Conservation (phyloP, 2,113 vertebrate genomes). For the Aegotheles bennettii region DNA sequence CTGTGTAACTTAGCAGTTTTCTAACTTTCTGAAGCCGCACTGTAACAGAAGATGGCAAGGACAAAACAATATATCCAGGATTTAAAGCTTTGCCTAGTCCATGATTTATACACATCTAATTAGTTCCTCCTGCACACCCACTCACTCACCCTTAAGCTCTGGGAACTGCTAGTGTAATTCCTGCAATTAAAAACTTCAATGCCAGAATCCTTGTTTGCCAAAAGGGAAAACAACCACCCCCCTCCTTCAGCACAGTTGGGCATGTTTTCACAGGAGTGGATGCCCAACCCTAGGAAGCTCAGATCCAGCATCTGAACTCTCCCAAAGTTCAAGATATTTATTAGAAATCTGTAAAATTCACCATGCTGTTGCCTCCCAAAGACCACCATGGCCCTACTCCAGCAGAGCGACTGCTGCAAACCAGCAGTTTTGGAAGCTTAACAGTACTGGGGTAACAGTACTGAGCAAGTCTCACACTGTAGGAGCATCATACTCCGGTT, state of each 20-base stretch:
- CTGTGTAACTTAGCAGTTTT: background rate
- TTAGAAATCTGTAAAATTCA: background rate
- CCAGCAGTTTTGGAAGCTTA: background rate
- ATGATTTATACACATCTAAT: background rate
- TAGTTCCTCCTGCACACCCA: background rate
- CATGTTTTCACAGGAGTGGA: background rate
- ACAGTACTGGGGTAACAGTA: background rate
- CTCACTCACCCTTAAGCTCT: background rate
- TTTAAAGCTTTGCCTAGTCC: background rate
- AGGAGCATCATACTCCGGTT: background rate
- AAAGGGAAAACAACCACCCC: background rate
- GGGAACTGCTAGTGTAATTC: background rate
- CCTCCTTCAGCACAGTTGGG: background rate
- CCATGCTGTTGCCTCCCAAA: background rate
- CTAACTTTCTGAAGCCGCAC: background rate
- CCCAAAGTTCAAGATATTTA: background rate
- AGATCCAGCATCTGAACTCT: background rate
- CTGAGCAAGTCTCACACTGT: background rate
- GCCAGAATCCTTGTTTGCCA: background rate
- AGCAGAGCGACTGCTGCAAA: rapidly evolving
- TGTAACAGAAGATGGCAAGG: background rate
- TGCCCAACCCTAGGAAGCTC: background rate
- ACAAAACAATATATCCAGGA: background rate
- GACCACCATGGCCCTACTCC: background rate
- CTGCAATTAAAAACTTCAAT: background rate